Evolutionary conservation across 2,113 vertebrate genomes (phyloP).

Genomic region (Sinocyclocheilus rhinocerous): DNA sequence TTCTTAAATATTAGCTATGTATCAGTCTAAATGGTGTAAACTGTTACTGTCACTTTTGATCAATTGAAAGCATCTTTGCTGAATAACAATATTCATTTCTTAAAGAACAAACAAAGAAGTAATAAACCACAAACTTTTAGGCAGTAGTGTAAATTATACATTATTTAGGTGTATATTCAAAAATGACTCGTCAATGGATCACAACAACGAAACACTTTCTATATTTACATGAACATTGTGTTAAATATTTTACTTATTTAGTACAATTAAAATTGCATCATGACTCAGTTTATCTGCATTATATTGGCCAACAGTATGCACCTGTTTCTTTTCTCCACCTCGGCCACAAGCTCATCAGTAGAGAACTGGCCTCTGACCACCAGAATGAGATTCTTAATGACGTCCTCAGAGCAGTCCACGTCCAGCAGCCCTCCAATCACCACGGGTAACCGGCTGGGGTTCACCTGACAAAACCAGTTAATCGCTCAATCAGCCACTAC

Average conservation of each 20-base stretch:
- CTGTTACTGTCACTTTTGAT: not conserved
- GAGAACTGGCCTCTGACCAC: constrained; percentile 98
- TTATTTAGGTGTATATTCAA: too few relatives aligned
- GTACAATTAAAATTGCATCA: not conserved
- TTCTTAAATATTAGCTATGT: too few relatives aligned
- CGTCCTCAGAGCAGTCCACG: constrained; percentile 98
- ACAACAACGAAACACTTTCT: not conserved
- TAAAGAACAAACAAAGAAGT: too few relatives aligned
- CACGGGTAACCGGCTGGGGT: constrained; percentile 95
- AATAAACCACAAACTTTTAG: too few relatives aligned
- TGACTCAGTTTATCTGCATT: not conserved
- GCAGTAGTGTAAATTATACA: too few relatives aligned
- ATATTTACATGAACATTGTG: not conserved
- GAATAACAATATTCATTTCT: not conserved
- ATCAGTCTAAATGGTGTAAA: too few relatives aligned
- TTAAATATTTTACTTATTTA: not conserved
- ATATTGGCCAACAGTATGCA: constrained; percentile 51
- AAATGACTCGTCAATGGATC: too few relatives aligned
- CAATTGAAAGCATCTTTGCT: not conserved
- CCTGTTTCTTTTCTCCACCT: constrained; percentile 98
- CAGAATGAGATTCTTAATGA: constrained; percentile 97
- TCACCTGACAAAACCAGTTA: constrained; percentile 79
- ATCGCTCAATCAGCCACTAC: not conserved
- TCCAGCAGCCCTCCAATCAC: constrained; percentile 96
- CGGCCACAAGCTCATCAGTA: constrained; percentile 96